phyloP scores from a whole-genome alignment of 2,888 invertebrate genomes.

The Neria commutata region DNA sequence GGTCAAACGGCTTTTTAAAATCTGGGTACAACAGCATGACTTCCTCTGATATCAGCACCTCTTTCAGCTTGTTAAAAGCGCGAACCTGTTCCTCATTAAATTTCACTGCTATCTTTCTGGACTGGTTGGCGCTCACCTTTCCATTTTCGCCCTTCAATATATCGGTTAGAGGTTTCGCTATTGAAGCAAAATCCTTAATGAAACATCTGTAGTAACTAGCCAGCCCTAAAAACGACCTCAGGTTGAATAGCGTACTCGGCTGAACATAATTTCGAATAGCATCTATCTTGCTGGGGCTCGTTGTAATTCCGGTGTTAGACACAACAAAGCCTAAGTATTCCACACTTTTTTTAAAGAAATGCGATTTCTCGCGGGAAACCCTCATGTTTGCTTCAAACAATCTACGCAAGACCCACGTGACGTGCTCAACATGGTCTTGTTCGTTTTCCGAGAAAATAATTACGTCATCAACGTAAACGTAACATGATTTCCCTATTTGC shows the following conservation, averaged over 20 bases:
- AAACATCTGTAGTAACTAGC: background rate
- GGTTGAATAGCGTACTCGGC: background rate
- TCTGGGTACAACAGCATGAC: background rate
- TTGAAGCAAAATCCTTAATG: slow-evolving; percentile 4
- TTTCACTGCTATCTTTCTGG: background rate
- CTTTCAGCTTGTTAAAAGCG: background rate
- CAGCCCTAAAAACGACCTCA: background rate
- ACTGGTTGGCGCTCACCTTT: background rate
- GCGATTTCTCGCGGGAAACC: slow-evolving; percentile 3
- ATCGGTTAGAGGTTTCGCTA: slow-evolving; percentile 11
- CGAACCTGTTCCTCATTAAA: background rate
- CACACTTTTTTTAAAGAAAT: slow-evolving; percentile 7
- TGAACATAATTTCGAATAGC: background rate
- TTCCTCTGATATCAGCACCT: background rate
- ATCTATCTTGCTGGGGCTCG: slow-evolving; percentile 10
- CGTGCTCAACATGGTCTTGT: slow-evolving; percentile 1
- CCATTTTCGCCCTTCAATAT: slow-evolving; percentile 9
- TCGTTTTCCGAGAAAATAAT: slow-evolving; percentile 1
- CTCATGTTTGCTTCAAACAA: slow-evolving; percentile 24
- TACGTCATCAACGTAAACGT: too few species aligned
- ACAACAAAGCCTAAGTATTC: slow-evolving; percentile 13
- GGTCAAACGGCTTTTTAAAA: background rate
- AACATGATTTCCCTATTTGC: background rate
- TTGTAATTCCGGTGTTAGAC: slow-evolving; percentile 9
- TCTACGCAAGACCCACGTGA: slow-evolving; percentile 4